Evolutionary conservation across 2,113 vertebrate species (phyloP).

Genomic region (Cyanoliseus patagonus): DNA sequence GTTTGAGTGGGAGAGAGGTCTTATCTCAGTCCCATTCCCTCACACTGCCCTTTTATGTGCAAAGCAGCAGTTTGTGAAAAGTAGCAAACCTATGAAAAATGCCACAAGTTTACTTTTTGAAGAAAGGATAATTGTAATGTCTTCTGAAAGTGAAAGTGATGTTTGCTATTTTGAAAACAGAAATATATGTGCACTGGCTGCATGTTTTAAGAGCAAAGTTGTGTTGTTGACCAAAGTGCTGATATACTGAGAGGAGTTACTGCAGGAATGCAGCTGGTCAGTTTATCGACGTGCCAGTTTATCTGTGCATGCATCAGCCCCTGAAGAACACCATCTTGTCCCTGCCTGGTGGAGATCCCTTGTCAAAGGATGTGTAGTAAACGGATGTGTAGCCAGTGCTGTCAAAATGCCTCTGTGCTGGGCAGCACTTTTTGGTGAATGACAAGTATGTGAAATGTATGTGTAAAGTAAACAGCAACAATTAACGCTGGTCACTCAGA

Average conservation of each 20-base stretch:
- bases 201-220: not conserved
- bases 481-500: not conserved
- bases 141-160: not conserved
- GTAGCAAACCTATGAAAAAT: constrained; percentile 62
- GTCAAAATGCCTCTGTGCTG: not conserved
- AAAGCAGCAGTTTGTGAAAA: constrained; percentile 63
- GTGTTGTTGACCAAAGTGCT: not conserved
- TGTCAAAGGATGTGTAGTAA: not conserved
- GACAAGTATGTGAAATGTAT: not conserved
- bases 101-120: constrained; percentile 45
- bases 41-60: not conserved
- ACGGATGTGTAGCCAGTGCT: not conserved
- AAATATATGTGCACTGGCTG: not conserved
- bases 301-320: accelerated
- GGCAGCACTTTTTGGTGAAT: not conserved
- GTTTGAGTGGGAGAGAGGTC: not conserved
- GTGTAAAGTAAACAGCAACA: not conserved
- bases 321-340: not conserved
- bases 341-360: not conserved
- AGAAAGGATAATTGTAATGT: constrained; percentile 21
- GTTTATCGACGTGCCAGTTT: not conserved
- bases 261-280: not conserved
- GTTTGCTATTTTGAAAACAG: not conserved
- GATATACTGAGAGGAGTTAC: not conserved
- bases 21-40: not conserved